phyloP scores from a whole-genome alignment of 2,888 invertebrate species.

The Diplazon laetatorius region DNA sequence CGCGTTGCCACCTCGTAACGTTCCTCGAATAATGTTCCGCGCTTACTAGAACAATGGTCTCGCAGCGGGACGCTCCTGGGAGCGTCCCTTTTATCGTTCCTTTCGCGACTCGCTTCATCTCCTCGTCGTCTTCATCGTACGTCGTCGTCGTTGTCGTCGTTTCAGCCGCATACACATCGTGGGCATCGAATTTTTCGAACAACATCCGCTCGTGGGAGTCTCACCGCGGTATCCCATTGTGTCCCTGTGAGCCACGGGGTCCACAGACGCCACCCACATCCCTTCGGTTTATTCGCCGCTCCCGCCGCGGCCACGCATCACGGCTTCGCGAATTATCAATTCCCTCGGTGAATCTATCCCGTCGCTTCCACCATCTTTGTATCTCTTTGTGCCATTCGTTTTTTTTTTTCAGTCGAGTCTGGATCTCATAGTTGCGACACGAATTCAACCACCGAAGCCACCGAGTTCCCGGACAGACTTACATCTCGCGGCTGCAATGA shows the following conservation, averaged over 20 bases:
- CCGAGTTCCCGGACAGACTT: constrained; percentile 31
- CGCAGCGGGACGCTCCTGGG: constrained; percentile 67
- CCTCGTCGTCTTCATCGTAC: constrained; percentile 28
- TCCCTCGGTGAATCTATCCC: constrained; percentile 72
- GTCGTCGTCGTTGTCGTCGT: constrained; percentile 31
- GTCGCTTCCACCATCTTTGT: constrained; percentile 59
- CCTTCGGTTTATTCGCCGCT: constrained; percentile 64
- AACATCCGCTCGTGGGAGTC: constrained; percentile 66
- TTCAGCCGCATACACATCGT: constrained; percentile 55
- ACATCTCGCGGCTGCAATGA: not conserved
- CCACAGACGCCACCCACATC: constrained; percentile 71
- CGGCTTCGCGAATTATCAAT: constrained; percentile 66
- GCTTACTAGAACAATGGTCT: constrained; percentile 73
- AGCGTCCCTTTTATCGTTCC: constrained; percentile 58
- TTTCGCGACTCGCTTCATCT: constrained; percentile 48
- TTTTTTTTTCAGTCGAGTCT: constrained; percentile 40
- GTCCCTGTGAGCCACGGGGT: constrained; percentile 59
- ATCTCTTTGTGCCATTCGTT: constrained; percentile 54
- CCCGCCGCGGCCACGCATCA: constrained; percentile 56
- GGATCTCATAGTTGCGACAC: constrained; percentile 62
- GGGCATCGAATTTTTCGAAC: constrained; percentile 61
- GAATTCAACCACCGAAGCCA: constrained; percentile 25
- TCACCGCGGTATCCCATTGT: constrained; percentile 69
- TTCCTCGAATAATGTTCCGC: constrained; percentile 34
- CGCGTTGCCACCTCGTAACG: constrained; percentile 72